Percentiles rank a stretch among this genome's conserved stretches.
phyloP scores from a whole-genome alignment of 2,113 vertebrate species.

The Callionymus lyra region DNA sequence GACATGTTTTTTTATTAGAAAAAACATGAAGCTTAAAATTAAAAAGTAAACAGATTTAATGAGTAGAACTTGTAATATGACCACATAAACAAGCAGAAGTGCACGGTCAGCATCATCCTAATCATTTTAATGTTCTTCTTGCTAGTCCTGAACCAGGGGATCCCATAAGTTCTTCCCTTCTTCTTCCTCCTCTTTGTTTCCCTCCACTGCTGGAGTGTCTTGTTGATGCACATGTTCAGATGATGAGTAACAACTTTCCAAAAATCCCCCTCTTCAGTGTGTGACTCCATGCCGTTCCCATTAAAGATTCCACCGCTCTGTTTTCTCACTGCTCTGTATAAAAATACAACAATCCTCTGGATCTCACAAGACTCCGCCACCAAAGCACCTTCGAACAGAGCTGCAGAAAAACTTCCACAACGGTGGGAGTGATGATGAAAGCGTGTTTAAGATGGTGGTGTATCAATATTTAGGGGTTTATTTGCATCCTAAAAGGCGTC shows the following conservation, averaged over 20 bases:
- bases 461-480: too few relatives aligned
- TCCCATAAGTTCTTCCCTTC: conserved; percentile 21
- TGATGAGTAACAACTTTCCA: conserved; percentile 7
- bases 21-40: too few relatives aligned
- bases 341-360: conserved; percentile 13
- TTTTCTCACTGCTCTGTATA: conserved; percentile 3
- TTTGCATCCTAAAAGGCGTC: too few relatives aligned
- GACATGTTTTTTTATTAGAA: too few relatives aligned
- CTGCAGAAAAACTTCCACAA: too few relatives aligned
- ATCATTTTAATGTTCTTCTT: conserved; percentile 27
- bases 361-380: conserved; percentile 8
- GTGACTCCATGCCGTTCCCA: conserved; percentile 12
- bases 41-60: too few relatives aligned
- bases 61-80: too few relatives aligned
- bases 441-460: too few relatives aligned
- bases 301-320: conserved; percentile 16
- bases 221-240: conserved; percentile 27
- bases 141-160: conserved; percentile 33
- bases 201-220: conserved; percentile 10
- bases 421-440: too few relatives aligned
- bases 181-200: neutral
- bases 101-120: conserved; percentile 12
- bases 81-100: too few relatives aligned
- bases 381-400: too few relatives aligned
- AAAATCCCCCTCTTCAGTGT: neutral